Conservation (phyloP, 2,797 vertebrate species). For the Lagocephalus sceleratus region DNA sequence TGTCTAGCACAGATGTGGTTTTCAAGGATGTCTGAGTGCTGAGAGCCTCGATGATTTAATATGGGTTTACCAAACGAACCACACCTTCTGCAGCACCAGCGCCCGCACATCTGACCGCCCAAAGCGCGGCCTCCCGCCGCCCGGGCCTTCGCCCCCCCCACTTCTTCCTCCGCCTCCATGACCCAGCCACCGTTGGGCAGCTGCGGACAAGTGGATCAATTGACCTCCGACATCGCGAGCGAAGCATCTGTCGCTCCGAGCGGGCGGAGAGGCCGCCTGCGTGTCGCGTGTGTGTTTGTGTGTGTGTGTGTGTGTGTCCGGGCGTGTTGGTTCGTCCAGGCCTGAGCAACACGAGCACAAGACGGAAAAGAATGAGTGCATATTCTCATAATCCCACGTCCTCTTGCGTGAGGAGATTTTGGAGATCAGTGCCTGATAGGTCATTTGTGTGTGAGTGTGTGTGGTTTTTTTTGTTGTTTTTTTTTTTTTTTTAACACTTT, state of each 20-base stretch:
- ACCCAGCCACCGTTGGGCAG: constrained; percentile 47
- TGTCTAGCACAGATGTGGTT: constrained; percentile 63
- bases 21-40: constrained; percentile 68
- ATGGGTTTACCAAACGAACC: constrained; percentile 73
- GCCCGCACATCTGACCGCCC: constrained; percentile 49
- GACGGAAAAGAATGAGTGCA: constrained; percentile 17
- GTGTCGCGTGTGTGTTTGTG: constrained; percentile 43
- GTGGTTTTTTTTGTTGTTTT: constrained; percentile 2
- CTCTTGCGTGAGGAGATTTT: constrained; percentile 22
- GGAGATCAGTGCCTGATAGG: constrained; percentile 16
- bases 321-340: constrained; percentile 24
- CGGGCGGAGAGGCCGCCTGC: constrained; percentile 10
- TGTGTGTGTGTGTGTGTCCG: too few species aligned
- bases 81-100: constrained; percentile 57
- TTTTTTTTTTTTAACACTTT: constrained; percentile 3
- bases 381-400: constrained; percentile 16
- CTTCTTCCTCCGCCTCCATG: constrained; percentile 5
- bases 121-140: constrained; percentile 23
- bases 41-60: constrained; percentile 72
- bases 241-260: constrained; percentile 62
- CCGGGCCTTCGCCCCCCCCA: neutral
- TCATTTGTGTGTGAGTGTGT: too few species aligned
- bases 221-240: constrained; percentile 64
- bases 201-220: constrained; percentile 69
- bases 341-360: constrained; percentile 37